A percentile compares a stretch with the other conserved stretches of the same genome.
These are phyloP conservation scores for Agelastica alni DNA, from an alignment of 2,888 invertebrate species.

Conservation along the genomic window DNA sequence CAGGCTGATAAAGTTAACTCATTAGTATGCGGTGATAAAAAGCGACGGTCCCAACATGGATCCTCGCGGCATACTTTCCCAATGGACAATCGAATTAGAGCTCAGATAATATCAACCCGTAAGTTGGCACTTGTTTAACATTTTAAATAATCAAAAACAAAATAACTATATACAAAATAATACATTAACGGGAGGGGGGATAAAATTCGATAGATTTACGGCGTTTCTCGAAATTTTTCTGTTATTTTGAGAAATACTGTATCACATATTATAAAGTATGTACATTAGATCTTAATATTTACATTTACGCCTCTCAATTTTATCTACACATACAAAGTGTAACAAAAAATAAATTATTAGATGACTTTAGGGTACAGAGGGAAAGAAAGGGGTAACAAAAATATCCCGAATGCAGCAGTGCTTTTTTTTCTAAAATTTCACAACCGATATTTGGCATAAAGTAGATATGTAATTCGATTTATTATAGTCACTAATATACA, in stretches of 20 bases:
- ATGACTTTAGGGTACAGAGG: slow-evolving; percentile 4
- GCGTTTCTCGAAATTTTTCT: slow-evolving; percentile 1
- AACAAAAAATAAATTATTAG: neutral
- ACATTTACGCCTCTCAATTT: slow-evolving; percentile 1
- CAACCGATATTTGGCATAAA: slow-evolving; percentile 1
- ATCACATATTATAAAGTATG: no score
- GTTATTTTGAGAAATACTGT: no score
- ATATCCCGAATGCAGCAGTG: neutral
- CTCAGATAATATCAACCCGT: slow-evolving; percentile 17
- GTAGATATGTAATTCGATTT: slow-evolving; percentile 1
- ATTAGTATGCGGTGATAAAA: neutral
- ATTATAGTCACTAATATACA: no score
- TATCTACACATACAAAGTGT: slow-evolving; percentile 3
- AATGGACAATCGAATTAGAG: slow-evolving; percentile 6
- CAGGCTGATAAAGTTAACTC: slow-evolving; percentile 17
- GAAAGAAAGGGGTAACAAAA: neutral
- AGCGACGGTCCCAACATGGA: neutral
- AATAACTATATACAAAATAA: neutral
- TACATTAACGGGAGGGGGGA: neutral
- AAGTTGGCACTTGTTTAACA: slow-evolving; percentile 33
- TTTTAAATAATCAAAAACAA: neutral
- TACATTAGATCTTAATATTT: no score
- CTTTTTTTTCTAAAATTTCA: neutral
- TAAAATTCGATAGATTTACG: slow-evolving; percentile 4
- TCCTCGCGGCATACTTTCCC: neutral